Evolutionary conservation across 2,888 invertebrate species (phyloP).

Genomic region (Anthoptus insignis): DNA sequence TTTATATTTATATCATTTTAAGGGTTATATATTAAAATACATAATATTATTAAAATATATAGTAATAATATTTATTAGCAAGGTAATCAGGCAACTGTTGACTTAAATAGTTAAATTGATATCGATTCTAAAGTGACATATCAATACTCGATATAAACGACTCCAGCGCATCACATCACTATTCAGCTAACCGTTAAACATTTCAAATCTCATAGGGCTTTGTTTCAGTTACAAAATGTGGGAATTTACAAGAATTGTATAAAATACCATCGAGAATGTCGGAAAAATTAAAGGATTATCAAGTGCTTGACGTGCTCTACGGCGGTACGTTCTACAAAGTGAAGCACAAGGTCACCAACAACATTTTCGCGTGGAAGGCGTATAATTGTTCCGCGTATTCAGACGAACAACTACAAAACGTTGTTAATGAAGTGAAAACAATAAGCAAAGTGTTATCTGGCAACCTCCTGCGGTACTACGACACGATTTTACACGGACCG

Average conservation of each 20-base stretch:
- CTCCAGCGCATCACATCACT: constrained; percentile 63
- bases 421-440: constrained; percentile 76
- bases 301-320: constrained; percentile 82
- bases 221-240: constrained; percentile 80
- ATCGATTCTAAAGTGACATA: constrained; percentile 26
- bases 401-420: constrained; percentile 76
- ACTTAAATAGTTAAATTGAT: neutral
- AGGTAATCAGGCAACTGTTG: too few relatives aligned
- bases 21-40: too few relatives aligned
- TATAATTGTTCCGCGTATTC: constrained; percentile 77
- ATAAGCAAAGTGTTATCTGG: constrained; percentile 71
- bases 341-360: constrained; percentile 83
- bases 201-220: constrained; percentile 75
- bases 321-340: constrained; percentile 84
- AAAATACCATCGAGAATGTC: constrained; percentile 62
- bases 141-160: neutral
- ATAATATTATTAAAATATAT: too few relatives aligned
- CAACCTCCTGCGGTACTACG: constrained; percentile 74
- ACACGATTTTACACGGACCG: constrained; percentile 79
- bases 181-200: constrained; percentile 65
- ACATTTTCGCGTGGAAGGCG: constrained; percentile 83
- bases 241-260: constrained; percentile 53
- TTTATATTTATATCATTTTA: too few relatives aligned
- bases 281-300: constrained; percentile 80
- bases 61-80: too few relatives aligned